phyloP scores from a whole-genome alignment of 2,888 invertebrate genomes.

The Lycia hirtaria region DNA sequence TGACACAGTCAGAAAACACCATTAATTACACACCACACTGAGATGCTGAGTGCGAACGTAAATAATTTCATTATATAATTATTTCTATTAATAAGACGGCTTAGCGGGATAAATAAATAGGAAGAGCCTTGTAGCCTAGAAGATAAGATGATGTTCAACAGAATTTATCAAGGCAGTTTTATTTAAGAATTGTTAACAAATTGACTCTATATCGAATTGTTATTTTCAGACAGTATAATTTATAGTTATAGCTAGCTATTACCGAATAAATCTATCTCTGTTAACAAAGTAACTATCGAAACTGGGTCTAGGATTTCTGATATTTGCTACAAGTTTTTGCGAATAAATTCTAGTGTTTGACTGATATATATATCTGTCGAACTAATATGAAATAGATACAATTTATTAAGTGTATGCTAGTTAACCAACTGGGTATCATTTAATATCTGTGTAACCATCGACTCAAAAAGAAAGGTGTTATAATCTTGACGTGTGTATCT shows the following conservation, averaged over 20 bases:
- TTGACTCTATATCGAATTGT: neutral
- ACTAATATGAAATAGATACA: no score
- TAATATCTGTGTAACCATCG: no score
- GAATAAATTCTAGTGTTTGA: neutral
- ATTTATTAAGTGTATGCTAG: no score
- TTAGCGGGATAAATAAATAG: slow-evolving; percentile 11
- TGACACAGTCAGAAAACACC: slow-evolving; percentile 10
- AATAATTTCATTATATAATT: slow-evolving; percentile 14
- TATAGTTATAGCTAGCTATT: no score
- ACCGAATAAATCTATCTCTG: neutral
- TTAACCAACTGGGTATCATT: no score
- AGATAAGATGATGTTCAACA: slow-evolving; percentile 1
- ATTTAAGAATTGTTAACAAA: neutral
- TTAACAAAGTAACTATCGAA: neutral
- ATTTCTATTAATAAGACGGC: slow-evolving; percentile 17
- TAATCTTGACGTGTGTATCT: no score
- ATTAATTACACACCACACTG: slow-evolving; percentile 11
- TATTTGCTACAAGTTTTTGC: neutral
- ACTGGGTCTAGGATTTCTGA: slow-evolving; percentile 3
- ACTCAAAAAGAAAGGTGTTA: no score
- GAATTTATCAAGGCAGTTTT: neutral
- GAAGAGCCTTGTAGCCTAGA: slow-evolving; percentile 19
- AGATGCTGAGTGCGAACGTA: slow-evolving; percentile 18
- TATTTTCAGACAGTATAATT: no score
- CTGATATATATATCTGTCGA: neutral